Conservation (phyloP, 2,113 vertebrate species). For the Protobothrops mucrosquamatus region DNA sequence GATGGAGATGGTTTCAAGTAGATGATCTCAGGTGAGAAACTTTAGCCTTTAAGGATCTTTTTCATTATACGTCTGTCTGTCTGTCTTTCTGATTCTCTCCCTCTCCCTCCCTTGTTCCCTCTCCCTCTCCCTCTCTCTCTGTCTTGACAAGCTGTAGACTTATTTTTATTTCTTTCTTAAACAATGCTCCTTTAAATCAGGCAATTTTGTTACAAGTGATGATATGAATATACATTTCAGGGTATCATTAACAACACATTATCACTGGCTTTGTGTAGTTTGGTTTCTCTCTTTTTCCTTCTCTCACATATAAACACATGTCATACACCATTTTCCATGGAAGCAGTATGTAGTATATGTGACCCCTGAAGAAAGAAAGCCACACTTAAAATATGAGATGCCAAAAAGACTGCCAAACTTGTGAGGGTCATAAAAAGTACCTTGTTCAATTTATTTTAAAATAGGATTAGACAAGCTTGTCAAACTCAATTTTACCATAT, state of each 20-base stretch:
- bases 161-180: slow-evolving; percentile 13
- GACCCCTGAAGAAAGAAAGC: background rate
- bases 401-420: background rate
- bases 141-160: background rate
- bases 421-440: background rate
- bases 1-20: slow-evolving; percentile 65
- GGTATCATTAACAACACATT: too few species aligned
- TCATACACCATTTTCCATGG: background rate
- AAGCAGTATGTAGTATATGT: background rate
- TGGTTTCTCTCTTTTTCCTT: too few species aligned
- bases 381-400: background rate
- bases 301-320: background rate
- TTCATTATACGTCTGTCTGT: slow-evolving; percentile 28
- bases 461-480: background rate
- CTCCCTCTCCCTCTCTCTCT: background rate
- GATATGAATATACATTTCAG: background rate
- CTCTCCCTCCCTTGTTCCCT: too few species aligned
- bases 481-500: background rate
- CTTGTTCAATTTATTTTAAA: background rate
- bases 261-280: too few species aligned
- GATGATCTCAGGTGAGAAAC: slow-evolving; percentile 53
- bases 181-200: background rate
- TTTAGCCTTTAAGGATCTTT: slow-evolving; percentile 54
- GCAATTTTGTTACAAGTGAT: background rate
- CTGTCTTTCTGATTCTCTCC: background rate